Evolutionary conservation across 2,888 invertebrate species (phyloP).

Genomic region (Drepanosiphum platanoidis): DNA sequence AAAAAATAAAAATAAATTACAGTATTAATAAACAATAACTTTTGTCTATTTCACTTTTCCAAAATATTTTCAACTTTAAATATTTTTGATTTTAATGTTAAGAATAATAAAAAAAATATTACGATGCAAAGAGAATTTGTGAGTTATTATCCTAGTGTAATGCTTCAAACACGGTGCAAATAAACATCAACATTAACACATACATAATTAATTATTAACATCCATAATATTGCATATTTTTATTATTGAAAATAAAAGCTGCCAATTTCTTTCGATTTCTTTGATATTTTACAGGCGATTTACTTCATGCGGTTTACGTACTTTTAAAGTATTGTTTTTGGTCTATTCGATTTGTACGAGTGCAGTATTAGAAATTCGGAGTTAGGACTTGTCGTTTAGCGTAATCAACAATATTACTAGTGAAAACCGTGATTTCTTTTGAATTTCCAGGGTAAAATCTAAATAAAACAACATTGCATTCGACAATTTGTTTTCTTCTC

Average conservation of each 20-base stretch:
- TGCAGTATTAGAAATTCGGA: background rate
- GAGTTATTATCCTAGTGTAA: background rate
- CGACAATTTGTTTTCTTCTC: background rate
- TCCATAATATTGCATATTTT: background rate
- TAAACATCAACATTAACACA: too few relatives aligned
- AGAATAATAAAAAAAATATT: background rate
- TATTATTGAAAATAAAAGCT: background rate
- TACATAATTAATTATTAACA: too few relatives aligned
- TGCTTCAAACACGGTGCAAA: background rate
- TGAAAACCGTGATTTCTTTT: background rate
- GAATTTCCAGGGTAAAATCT: constrained; percentile 33
- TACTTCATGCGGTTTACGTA: background rate
- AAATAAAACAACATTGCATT: background rate
- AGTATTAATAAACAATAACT: background rate
- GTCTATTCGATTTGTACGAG: background rate
- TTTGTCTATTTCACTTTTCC: background rate
- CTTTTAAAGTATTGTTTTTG: background rate
- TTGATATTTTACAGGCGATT: background rate
- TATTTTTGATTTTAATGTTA: background rate
- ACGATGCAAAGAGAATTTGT: background rate
- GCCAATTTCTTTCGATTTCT: background rate
- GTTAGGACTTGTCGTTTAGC: background rate
- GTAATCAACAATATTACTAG: background rate
- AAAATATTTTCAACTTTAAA: background rate
- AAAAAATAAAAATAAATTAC: background rate